Evolutionary conservation across 2,888 invertebrate genomes (phyloP).

Genomic region (Matsumyia berberina): DNA sequence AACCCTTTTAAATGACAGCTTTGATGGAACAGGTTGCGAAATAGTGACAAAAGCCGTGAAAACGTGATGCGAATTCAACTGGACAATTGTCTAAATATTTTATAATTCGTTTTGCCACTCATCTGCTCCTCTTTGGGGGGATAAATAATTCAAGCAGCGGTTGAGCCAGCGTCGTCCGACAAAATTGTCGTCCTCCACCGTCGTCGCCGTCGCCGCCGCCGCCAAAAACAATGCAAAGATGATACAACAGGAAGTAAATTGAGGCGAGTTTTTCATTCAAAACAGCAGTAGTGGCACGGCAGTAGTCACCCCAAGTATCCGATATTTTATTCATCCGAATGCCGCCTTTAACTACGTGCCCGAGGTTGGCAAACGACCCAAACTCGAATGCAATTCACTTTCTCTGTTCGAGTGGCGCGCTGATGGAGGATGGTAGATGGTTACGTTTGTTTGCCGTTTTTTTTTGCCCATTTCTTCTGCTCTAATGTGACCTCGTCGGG

Average conservation of each 20-base stretch:
- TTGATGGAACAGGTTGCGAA: conserved; percentile 62
- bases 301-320: conserved; percentile 71
- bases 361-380: conserved; percentile 75
- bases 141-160: conserved; percentile 71
- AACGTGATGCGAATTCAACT: conserved; percentile 77
- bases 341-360: conserved; percentile 72
- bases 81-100: conserved; percentile 76
- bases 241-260: conserved; percentile 75
- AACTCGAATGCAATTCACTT: conserved; percentile 75
- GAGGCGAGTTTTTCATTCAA: conserved; percentile 73
- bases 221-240: conserved; percentile 73
- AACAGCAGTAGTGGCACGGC: conserved; percentile 29
- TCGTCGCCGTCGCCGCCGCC: conserved; percentile 1
- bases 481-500: conserved; percentile 74
- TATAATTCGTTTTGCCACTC: conserved; percentile 65
- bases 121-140: conserved; percentile 22
- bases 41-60: conserved; percentile 76
- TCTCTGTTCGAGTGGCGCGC: conserved; percentile 55
- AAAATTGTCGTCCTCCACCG: conserved; percentile 49
- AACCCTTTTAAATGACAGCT: conserved; percentile 64
- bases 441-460: conserved; percentile 39
- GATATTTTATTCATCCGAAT: conserved; percentile 74
- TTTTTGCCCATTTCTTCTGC: conserved; percentile 39
- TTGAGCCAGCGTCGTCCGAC: conserved; percentile 55
- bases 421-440: conserved; percentile 50